phyloP scores from a whole-genome alignment of 2,797 vertebrate genomes.

The Danio tinwini region DNA sequence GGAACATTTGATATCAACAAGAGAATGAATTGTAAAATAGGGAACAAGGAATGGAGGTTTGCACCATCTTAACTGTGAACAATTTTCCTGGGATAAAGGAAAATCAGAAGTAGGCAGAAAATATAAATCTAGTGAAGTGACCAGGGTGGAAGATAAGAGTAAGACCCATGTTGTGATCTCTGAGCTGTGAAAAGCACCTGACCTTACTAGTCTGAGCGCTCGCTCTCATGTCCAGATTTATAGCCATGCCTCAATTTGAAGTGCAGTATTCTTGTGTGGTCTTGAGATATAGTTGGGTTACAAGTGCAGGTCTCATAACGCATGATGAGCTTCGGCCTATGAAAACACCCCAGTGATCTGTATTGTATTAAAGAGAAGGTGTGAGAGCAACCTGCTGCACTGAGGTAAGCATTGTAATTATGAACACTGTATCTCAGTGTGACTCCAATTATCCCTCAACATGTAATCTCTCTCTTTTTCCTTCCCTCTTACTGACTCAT shows the following conservation, averaged over 20 bases:
- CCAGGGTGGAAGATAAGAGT: conserved; percentile 4
- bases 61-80: background rate
- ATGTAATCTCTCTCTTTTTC: conserved; percentile 35
- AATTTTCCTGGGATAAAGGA: conserved; percentile 2
- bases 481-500: background rate
- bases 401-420: conserved; percentile 47
- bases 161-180: background rate
- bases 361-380: conserved; percentile 24
- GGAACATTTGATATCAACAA: background rate
- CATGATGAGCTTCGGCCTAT: background rate
- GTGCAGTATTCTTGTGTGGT: conserved; percentile 9
- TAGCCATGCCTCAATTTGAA: conserved; percentile 6
- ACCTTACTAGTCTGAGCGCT: conserved; percentile 15
- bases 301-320: conserved; percentile 17
- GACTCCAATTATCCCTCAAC: conserved; percentile 49
- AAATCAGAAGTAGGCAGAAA: background rate
- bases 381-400: conserved; percentile 42
- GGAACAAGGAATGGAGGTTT: background rate
- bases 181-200: conserved; percentile 21
- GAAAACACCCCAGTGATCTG: conserved; percentile 20
- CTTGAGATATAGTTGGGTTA: conserved; percentile 27
- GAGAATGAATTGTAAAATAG: background rate
- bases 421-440: conserved; percentile 52
- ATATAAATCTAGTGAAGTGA: conserved; percentile 10
- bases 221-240: conserved; percentile 25